A percentile compares a stretch with the other conserved stretches of the same genome.
These are phyloP conservation scores for Psophia crepitans DNA, from an alignment of 2,113 vertebrate genomes.

Conservation along the genomic window DNA sequence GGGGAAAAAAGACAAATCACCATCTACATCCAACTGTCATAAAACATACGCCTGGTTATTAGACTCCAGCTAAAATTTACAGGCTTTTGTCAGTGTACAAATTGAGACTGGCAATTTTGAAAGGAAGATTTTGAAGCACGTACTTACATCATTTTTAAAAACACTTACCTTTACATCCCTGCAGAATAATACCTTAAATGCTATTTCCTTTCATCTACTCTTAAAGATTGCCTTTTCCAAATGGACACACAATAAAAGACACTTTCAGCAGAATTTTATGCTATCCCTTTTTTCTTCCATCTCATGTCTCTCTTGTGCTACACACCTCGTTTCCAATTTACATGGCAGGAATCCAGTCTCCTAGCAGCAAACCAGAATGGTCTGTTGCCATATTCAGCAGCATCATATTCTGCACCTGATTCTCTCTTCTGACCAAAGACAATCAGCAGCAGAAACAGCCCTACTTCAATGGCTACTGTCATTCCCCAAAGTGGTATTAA, in stretches of 20 bases:
- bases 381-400: not conserved
- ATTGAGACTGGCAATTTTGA: not conserved
- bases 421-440: not conserved
- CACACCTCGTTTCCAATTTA: not conserved
- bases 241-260: not conserved
- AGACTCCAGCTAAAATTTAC: not conserved
- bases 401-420: rapidly evolving
- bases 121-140: not conserved
- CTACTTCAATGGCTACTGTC: rapidly evolving
- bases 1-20: not conserved
- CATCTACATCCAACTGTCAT: not conserved
- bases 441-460: not conserved
- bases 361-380: not conserved
- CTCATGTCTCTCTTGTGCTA: not conserved
- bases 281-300: not conserved
- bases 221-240: not conserved
- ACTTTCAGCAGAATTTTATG: not conserved
- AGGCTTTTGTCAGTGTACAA: not conserved
- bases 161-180: not conserved
- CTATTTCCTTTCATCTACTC: not conserved
- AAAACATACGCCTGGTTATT: not conserved
- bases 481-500: not conserved
- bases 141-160: not conserved
- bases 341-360: not conserved
- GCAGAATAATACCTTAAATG: not conserved